phyloP scores from a whole-genome alignment of 2,797 vertebrate genomes.

The Epinephelus coioides region DNA sequence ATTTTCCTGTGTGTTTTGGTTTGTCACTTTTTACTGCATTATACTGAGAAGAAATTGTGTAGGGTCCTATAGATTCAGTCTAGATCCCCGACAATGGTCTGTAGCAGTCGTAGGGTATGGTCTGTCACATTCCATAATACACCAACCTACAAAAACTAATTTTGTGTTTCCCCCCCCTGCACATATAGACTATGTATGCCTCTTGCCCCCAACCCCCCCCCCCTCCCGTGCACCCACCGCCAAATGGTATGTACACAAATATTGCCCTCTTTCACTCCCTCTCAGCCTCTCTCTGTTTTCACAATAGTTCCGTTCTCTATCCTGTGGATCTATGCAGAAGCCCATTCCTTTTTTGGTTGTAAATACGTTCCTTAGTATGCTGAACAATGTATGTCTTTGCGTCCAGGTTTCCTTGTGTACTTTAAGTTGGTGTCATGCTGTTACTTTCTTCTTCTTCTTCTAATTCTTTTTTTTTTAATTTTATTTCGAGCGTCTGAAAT shows the following conservation, averaged over 20 bases:
- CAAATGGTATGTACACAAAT: conserved; percentile 59
- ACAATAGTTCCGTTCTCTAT: conserved; percentile 84
- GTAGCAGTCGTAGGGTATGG: conserved; percentile 64
- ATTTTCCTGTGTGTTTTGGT: conserved; percentile 36
- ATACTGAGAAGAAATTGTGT: conserved; percentile 47
- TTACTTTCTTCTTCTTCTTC: conserved; percentile 64
- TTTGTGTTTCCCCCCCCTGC: conserved; percentile 53
- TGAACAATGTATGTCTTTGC: conserved; percentile 79
- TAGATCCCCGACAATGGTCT: conserved; percentile 59
- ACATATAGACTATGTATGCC: conserved; percentile 62
- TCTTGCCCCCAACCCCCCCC: conserved; percentile 48
- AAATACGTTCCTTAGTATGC: conserved; percentile 85
- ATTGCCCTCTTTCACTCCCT: conserved; percentile 61
- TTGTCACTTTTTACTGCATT: conserved; percentile 45
- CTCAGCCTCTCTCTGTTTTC: conserved; percentile 76
- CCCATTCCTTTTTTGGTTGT: conserved; percentile 85
- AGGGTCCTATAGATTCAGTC: conserved; percentile 52
- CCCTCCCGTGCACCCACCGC: conserved; percentile 54
- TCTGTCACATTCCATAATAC: conserved; percentile 59
- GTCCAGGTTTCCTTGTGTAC: conserved; percentile 76
- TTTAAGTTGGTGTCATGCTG: conserved; percentile 77
- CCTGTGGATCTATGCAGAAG: conserved; percentile 91
- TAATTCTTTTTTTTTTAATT: conserved; percentile 43
- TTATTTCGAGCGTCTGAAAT: conserved; percentile 79
- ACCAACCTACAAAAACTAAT: conserved; percentile 54